phyloP scores from a whole-genome alignment of 2,797 vertebrate species.

The Salarias fasciatus region DNA sequence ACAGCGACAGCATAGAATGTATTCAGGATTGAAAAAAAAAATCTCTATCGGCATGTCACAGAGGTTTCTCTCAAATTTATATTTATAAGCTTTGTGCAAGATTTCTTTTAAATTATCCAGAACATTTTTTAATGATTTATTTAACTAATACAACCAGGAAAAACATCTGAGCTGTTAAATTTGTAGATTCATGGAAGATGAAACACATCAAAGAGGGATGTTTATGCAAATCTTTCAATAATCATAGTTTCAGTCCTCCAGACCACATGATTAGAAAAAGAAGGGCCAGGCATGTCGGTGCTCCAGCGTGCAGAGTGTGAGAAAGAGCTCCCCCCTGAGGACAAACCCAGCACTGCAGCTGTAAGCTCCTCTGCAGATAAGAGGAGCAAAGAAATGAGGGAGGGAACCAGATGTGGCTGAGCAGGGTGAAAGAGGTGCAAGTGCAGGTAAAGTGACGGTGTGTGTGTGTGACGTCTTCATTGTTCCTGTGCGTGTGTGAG shows the following conservation, averaged over 20 bases:
- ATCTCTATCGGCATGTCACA: no score
- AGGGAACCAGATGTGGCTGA: conserved; percentile 43
- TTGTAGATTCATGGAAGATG: neutral
- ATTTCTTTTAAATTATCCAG: neutral
- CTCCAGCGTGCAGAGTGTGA: conserved; percentile 17
- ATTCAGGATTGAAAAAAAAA: no score
- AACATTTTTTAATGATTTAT: neutral
- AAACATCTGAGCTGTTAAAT: neutral
- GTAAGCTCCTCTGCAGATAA: no score
- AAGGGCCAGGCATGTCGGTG: conserved; percentile 2
- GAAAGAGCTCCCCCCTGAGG: conserved; percentile 59
- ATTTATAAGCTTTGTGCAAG: no score
- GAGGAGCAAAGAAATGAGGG: neutral
- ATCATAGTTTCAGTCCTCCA: neutral
- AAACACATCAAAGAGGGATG: neutral
- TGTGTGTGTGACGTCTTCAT: conserved; percentile 63
- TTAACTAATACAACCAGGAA: neutral
- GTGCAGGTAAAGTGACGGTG: conserved; percentile 61
- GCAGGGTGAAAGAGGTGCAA: conserved; percentile 22
- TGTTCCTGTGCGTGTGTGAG: conserved; percentile 42
- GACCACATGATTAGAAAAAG: neutral
- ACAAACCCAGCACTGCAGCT: conserved; percentile 15
- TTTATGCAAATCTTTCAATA: conserved; percentile 12
- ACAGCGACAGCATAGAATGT: neutral
- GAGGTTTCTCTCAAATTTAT: no score